These are phyloP conservation scores for Andrena bicolor DNA, from an alignment of 2,888 invertebrate genomes.

Conservation along the genomic window DNA sequence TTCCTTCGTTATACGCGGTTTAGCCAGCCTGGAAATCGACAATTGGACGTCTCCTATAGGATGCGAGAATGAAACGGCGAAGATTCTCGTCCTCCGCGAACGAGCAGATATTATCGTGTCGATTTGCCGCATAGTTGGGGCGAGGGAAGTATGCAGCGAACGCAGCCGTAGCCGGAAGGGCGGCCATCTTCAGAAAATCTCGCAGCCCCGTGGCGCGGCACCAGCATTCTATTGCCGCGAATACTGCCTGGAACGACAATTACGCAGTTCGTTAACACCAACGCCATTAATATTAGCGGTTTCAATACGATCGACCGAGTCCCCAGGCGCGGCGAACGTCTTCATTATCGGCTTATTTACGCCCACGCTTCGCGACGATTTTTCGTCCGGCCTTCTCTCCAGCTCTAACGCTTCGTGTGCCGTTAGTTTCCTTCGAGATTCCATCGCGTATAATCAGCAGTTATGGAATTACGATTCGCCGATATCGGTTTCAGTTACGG, in stretches of 20 bases:
- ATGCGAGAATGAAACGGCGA: background rate
- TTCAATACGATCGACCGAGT: slow-evolving; percentile 50
- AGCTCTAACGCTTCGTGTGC: background rate
- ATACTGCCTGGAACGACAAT: slow-evolving; percentile 68
- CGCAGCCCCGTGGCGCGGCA: slow-evolving; percentile 16
- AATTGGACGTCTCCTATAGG: background rate
- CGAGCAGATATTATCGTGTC: slow-evolving; percentile 43
- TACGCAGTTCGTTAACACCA: slow-evolving; percentile 71
- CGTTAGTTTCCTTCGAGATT: slow-evolving; percentile 19
- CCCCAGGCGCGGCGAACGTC: slow-evolving; percentile 48
- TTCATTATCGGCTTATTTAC: slow-evolving; percentile 62
- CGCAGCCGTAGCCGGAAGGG: slow-evolving; percentile 43
- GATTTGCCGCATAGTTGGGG: slow-evolving; percentile 45
- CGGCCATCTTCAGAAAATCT: slow-evolving; percentile 39
- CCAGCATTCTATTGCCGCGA: slow-evolving; percentile 63
- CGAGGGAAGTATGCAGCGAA: slow-evolving; percentile 43
- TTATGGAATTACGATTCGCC: background rate
- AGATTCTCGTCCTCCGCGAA: slow-evolving; percentile 27
- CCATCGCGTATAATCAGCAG: slow-evolving; percentile 1
- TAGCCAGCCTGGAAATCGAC: background rate
- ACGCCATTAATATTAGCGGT: slow-evolving; percentile 68
- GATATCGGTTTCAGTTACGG: background rate
- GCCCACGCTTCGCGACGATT: slow-evolving; percentile 12
- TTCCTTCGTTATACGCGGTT: background rate
- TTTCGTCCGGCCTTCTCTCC: slow-evolving; percentile 18